These are phyloP conservation scores for Drusus annulatus DNA, from an alignment of 1,140 invertebrate genomes.

Conservation along the genomic window DNA sequence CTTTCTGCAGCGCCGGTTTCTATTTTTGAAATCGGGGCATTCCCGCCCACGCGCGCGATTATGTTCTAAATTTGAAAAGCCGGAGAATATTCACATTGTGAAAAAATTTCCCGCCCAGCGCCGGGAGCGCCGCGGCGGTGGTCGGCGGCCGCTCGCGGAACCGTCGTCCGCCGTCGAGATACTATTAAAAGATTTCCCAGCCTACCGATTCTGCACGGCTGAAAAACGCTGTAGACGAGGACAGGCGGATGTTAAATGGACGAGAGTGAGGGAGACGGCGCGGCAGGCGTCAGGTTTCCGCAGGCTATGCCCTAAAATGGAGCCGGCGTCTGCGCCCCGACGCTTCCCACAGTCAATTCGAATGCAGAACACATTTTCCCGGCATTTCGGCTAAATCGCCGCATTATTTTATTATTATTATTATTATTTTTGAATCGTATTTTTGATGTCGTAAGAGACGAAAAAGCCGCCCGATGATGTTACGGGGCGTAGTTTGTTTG, in stretches of 20 bases:
- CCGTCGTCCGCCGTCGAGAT: conserved; percentile 29
- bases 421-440: not conserved
- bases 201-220: conserved; percentile 15
- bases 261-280: conserved; percentile 55
- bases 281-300: conserved; percentile 75
- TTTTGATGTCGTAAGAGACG: conserved; percentile 1
- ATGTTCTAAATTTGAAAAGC: conserved; percentile 46
- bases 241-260: conserved; percentile 11
- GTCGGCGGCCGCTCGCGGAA: conserved; percentile 1
- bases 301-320: conserved; percentile 79
- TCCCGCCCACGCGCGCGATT: conserved; percentile 47
- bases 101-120: conserved; percentile 39
- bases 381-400: conserved; percentile 7
- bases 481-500: conserved; percentile 2
- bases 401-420: conserved; percentile 26
- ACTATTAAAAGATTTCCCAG: conserved; percentile 50
- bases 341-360: conserved; percentile 38
- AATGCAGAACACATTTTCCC: conserved; percentile 39
- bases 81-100: conserved; percentile 40
- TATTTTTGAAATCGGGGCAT: conserved; percentile 38
- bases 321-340: conserved; percentile 61
- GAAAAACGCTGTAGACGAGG: conserved; percentile 26
- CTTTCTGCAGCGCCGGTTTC: conserved; percentile 24
- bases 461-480: not conserved
- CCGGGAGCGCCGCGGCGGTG: conserved; percentile 8